These are phyloP conservation scores for Fulmarus glacialis DNA, from an alignment of 2,113 vertebrate genomes.

Conservation along the genomic window DNA sequence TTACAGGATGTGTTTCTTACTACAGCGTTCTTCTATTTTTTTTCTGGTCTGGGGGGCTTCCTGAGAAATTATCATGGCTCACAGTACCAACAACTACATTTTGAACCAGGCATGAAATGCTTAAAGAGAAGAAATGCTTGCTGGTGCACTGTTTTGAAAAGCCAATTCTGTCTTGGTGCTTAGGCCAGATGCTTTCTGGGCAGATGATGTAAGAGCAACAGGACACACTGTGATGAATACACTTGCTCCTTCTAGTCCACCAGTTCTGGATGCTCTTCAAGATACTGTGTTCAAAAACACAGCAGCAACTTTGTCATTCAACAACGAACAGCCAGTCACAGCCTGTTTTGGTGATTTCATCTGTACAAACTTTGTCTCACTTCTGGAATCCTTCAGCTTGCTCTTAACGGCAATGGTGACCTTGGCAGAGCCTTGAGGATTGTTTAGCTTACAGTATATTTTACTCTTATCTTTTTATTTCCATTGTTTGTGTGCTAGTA, in stretches of 20 bases:
- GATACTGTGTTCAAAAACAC: background rate
- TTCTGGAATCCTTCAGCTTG: background rate
- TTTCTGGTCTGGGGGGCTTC: background rate
- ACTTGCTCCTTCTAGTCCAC: background rate
- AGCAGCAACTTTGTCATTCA: background rate
- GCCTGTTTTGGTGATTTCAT: background rate
- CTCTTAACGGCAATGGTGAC: background rate
- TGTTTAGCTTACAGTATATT: background rate
- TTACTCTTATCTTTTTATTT: background rate
- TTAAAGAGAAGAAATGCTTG: background rate
- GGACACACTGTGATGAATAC: background rate
- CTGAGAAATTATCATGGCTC: background rate
- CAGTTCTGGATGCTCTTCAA: background rate
- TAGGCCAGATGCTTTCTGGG: background rate
- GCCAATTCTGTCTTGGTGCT: background rate
- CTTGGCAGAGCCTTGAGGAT: background rate
- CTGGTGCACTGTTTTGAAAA: background rate
- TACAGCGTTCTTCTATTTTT: background rate
- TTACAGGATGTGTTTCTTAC: background rate
- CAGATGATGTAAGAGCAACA: background rate
- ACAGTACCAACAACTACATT: background rate
- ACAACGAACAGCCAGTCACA: background rate
- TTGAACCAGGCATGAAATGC: background rate
- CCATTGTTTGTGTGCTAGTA: background rate
- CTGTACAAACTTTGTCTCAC: background rate